Evolutionary conservation across 2,888 invertebrate genomes (phyloP).

Genomic region (Hypselothyrea guttata): DNA sequence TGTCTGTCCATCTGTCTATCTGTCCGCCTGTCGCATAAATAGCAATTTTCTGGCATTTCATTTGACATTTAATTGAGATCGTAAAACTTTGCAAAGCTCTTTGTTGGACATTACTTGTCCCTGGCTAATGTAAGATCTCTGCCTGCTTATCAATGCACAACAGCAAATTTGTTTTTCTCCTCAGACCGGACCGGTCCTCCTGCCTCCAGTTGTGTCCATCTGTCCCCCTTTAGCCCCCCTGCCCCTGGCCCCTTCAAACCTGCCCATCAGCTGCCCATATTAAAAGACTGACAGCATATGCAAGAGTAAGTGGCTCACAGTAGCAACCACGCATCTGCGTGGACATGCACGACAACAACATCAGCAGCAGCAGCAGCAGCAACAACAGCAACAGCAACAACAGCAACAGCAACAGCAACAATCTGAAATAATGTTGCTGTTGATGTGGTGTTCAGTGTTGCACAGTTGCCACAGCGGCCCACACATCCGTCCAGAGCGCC

Average conservation of each 20-base stretch:
- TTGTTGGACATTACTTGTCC: constrained; percentile 59
- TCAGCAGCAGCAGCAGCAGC: constrained; percentile 15
- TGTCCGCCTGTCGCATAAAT: constrained; percentile 68
- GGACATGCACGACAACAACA: constrained; percentile 35
- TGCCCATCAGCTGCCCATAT: constrained; percentile 45
- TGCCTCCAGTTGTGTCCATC: constrained; percentile 1
- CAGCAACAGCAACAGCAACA: constrained; percentile 2
- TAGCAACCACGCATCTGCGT: constrained; percentile 64
- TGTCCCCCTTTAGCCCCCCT: constrained; percentile 12
- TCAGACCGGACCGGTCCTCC: background rate
- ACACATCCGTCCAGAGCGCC: constrained; percentile 63
- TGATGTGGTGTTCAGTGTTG: constrained; percentile 44
- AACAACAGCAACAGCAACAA: constrained; percentile 19
- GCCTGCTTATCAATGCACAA: constrained; percentile 63
- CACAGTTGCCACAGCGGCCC: constrained; percentile 27
- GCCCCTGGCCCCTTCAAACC: background rate
- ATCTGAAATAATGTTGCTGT: constrained; percentile 45
- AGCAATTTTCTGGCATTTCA: constrained; percentile 78
- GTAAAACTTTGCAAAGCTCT: constrained; percentile 77
- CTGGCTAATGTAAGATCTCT: constrained; percentile 69
- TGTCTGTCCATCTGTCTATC: constrained; percentile 30
- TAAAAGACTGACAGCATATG: constrained; percentile 57
- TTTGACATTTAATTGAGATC: constrained; percentile 78
- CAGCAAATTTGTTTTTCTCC: constrained; percentile 47
- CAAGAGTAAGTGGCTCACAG: constrained; percentile 63